Base-by-base conservation (phyloP, 2,113 vertebrate genomes). In the Embiotoca jacksoni region DNA sequence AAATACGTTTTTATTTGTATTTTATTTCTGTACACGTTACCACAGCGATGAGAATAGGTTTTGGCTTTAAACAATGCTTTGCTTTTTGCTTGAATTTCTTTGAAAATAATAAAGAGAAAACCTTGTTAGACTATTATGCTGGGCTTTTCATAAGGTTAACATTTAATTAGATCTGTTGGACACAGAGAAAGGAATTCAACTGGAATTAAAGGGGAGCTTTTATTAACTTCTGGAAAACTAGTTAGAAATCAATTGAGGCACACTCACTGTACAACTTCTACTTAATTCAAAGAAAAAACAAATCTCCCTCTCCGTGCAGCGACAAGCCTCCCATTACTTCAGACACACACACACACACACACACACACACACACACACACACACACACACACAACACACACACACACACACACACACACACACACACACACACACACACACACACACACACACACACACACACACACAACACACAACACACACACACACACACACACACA, bases 301-400 rank as follows among this genome's bases (percentile, higher is more conserved):
- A 59, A 23, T 60, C 54, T 73, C 0, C 16, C 16, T 13, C 23
- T 15, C 63, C 46, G 33, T 63, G 54, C 46, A 70, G 53, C 3
- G 72, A 79, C 86, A 87, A 90, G 72, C 76, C 32, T 36, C 33
- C 16, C 36, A 39, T 36, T 52, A 69, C 10, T 69, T 36, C 50
- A 35, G 23, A 47, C 35, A 70, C 44, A 58, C 0, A 39, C 13
- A 70, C 47, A 50, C 23, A 23, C 23, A 23, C 23, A 23, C 23
- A 23, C 23, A 23, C 23, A 23, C 23, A 23, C 23, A 23, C 23
- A 23, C 23, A 23, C 23, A 23, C 23, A 23, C 23, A 23, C 23
- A 23, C 23, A 23, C 23, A 23, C 23, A 23, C 23, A 50, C 50
- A 35, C 32, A n/a, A 47, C 35, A 70, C 44, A 58, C 0, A 39